Evolutionary conservation across 2,113 vertebrate genomes (phyloP).

Genomic region (Megaceryle torquata): DNA sequence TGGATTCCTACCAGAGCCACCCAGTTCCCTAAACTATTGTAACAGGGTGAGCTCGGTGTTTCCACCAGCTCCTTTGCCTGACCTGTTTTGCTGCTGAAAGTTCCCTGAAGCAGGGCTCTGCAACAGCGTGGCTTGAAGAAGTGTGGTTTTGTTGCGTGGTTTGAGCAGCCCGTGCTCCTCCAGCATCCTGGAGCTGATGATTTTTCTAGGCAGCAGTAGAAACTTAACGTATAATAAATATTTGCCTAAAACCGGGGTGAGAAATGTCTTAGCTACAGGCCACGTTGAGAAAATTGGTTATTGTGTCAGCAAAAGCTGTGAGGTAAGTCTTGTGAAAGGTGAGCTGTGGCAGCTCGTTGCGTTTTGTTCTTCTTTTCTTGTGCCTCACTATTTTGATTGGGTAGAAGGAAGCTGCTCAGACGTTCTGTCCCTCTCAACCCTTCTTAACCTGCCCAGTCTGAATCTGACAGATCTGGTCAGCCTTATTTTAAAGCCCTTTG

Average conservation of each 20-base stretch:
- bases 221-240: neutral
- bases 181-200: neutral
- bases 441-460: neutral
- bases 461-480: neutral
- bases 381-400: fast-evolving
- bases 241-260: neutral
- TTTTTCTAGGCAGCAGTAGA: neutral
- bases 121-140: neutral
- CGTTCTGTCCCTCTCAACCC: neutral
- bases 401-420: neutral
- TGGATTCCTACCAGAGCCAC: neutral
- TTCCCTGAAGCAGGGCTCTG: slow-evolving; percentile 6
- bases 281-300: neutral
- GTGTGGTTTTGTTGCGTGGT: neutral
- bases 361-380: neutral
- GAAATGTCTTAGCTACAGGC: slow-evolving; percentile 10
- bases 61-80: neutral
- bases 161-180: neutral
- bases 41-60: neutral
- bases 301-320: neutral
- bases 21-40: neutral
- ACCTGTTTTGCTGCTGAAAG: neutral
- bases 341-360: neutral
- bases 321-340: neutral
- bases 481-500: neutral